A percentile compares a stretch with the other conserved stretches of the same genome.
These are phyloP conservation scores for Drosophila gaucha DNA, from an alignment of 2,888 invertebrate genomes.

Conservation along the genomic window DNA sequence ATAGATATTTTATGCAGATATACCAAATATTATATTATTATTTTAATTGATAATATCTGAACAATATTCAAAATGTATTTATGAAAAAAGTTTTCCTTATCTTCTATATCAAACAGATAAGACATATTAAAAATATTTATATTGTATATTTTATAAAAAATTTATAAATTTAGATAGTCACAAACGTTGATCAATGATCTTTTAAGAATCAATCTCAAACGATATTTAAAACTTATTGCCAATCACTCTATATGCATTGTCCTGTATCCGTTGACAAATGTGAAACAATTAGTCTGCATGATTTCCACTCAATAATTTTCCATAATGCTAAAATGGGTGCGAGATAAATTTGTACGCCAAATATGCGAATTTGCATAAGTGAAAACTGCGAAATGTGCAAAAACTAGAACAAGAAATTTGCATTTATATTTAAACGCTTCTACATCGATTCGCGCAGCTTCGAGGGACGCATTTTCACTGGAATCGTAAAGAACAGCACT, in stretches of 20 bases:
- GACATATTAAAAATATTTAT: too few relatives aligned
- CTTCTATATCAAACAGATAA: too few relatives aligned
- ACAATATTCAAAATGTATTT: too few relatives aligned
- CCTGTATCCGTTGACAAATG: conserved; percentile 53
- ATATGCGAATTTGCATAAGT: conserved; percentile 39
- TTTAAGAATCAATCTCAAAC: not conserved
- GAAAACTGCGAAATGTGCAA: conserved; percentile 27
- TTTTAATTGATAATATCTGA: too few relatives aligned
- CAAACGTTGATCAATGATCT: not conserved
- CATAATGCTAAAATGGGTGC: conserved; percentile 40
- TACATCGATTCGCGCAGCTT: conserved; percentile 20
- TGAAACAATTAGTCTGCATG: conserved; percentile 66
- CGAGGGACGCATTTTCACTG: conserved; percentile 8
- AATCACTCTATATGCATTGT: conserved; percentile 13
- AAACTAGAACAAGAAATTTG: conserved; percentile 32
- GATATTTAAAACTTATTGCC: not conserved
- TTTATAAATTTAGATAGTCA: not conserved
- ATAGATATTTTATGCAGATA: not conserved
- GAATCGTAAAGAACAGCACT: conserved; percentile 5
- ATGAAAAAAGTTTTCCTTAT: too few relatives aligned
- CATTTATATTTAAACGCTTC: conserved; percentile 27
- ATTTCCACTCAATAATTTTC: conserved; percentile 73
- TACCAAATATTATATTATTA: not conserved
- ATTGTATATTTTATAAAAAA: too few relatives aligned
- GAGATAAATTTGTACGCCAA: conserved; percentile 26